Percentiles rank a stretch among this genome's conserved stretches.
These are phyloP conservation scores for Shinisaurus crocodilurus DNA, from an alignment of 2,113 vertebrate species.

Conservation along the genomic window DNA sequence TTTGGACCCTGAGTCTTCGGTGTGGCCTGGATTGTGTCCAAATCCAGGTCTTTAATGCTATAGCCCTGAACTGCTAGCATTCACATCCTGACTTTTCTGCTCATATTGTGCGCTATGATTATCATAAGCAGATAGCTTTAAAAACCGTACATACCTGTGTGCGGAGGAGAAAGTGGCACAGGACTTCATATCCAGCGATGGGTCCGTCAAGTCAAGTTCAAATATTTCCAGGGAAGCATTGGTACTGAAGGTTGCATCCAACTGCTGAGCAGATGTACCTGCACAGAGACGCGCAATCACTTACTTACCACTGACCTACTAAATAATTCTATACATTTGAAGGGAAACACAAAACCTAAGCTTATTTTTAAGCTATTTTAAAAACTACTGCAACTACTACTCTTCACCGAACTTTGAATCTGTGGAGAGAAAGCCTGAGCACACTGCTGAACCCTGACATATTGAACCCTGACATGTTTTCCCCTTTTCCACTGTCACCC, in stretches of 20 bases:
- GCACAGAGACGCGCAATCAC: neutral
- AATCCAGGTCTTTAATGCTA: neutral
- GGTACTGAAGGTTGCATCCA: conserved; percentile 97
- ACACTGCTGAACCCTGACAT: no score
- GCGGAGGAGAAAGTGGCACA: conserved; percentile 88
- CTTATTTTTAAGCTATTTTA: neutral
- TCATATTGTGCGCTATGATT: accelerated
- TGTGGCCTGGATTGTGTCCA: neutral
- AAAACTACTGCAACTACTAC: neutral
- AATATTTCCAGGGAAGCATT: conserved; percentile 95
- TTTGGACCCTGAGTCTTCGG: neutral
- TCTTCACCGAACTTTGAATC: neutral
- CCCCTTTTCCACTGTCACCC: no score
- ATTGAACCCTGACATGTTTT: no score
- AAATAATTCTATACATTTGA: neutral
- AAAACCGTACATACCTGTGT: conserved; percentile 81
- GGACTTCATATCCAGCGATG: conserved; percentile 91
- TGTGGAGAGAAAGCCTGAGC: no score
- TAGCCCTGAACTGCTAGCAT: neutral
- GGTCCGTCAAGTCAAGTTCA: conserved; percentile 90
- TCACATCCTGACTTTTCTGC: accelerated
- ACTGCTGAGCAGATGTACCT: conserved; percentile 97
- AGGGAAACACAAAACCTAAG: neutral
- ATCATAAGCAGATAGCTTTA: neutral
- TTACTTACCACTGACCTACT: conserved; percentile 14